Conservation (phyloP, 2,888 invertebrate genomes). For the Parnassius orleans region DNA sequence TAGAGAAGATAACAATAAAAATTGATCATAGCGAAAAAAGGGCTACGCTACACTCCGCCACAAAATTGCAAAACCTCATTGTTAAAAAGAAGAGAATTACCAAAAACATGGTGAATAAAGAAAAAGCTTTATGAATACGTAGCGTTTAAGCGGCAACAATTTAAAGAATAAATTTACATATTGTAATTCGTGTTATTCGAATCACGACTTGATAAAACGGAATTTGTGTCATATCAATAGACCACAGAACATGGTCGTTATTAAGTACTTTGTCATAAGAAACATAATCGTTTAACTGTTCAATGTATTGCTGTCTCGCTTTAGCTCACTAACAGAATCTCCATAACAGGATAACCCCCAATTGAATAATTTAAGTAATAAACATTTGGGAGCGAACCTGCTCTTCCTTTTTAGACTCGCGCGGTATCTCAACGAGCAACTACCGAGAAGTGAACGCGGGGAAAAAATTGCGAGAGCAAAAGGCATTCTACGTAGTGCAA, state of each 20-base stretch:
- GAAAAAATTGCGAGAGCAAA: constrained; percentile 37
- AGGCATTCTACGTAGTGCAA: constrained; percentile 43
- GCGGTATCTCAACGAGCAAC: constrained; percentile 37
- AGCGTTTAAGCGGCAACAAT: background rate
- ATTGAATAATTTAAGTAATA: constrained; percentile 43
- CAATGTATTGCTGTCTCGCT: background rate
- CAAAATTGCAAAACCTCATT: too few species aligned
- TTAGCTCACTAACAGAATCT: constrained; percentile 30
- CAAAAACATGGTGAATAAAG: too few species aligned
- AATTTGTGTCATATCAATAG: constrained; percentile 12
- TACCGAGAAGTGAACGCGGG: constrained; percentile 37
- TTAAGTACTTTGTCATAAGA: background rate
- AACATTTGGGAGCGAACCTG: constrained; percentile 39
- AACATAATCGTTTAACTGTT: constrained; percentile 2
- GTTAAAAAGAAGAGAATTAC: too few species aligned
- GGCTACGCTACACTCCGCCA: too few species aligned
- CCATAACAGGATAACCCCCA: constrained; percentile 35
- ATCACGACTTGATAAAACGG: constrained; percentile 1
- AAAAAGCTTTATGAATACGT: background rate
- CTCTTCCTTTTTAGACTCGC: constrained; percentile 38
- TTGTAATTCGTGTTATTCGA: constrained; percentile 2
- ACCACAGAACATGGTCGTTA: background rate
- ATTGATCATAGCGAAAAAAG: too few species aligned
- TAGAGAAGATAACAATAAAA: too few species aligned
- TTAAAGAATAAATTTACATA: background rate